Conservation (phyloP, 30 jellyfish, hydroid and myxozoan species). For the Aurelia sp. region DNA sequence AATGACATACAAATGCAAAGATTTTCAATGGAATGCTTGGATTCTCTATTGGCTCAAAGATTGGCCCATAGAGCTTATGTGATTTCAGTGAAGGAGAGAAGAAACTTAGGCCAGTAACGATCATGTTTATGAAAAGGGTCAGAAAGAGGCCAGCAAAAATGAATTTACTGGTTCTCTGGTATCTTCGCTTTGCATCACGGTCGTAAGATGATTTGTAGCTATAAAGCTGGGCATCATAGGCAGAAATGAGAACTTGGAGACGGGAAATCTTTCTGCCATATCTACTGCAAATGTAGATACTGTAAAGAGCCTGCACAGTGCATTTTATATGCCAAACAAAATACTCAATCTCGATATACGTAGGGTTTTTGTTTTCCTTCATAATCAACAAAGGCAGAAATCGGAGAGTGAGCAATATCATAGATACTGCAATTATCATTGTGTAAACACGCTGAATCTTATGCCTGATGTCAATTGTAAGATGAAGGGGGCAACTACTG, state of each 20-base stretch:
- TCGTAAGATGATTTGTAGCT: constrained; percentile 21
- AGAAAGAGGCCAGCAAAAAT: background rate
- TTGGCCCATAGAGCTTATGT: background rate
- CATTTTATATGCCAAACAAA: constrained; percentile 42
- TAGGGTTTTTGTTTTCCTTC: background rate
- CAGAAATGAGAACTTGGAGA: constrained; percentile 40
- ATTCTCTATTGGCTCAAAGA: constrained; percentile 23
- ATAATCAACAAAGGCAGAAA: constrained; percentile 12
- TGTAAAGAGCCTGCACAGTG: constrained; percentile 40
- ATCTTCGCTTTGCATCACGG: background rate
- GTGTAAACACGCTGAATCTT: constrained; percentile 48
- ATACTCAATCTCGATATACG: constrained; percentile 29
- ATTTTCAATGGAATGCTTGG: constrained; percentile 16
- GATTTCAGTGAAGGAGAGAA: background rate
- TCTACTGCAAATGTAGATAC: constrained; percentile 52
- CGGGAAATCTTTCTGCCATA: constrained; percentile 58
- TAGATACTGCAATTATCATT: background rate
- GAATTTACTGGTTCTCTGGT: background rate
- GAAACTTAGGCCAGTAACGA: background rate
- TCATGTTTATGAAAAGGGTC: background rate
- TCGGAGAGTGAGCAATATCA: constrained; percentile 22
- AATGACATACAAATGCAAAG: background rate
- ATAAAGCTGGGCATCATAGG: constrained; percentile 25
- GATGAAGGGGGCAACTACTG: constrained; percentile 46
- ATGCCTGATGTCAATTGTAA: constrained; percentile 17